These are phyloP conservation scores for Morinoia aosen DNA, from an alignment of 2,888 invertebrate genomes.

Conservation along the genomic window DNA sequence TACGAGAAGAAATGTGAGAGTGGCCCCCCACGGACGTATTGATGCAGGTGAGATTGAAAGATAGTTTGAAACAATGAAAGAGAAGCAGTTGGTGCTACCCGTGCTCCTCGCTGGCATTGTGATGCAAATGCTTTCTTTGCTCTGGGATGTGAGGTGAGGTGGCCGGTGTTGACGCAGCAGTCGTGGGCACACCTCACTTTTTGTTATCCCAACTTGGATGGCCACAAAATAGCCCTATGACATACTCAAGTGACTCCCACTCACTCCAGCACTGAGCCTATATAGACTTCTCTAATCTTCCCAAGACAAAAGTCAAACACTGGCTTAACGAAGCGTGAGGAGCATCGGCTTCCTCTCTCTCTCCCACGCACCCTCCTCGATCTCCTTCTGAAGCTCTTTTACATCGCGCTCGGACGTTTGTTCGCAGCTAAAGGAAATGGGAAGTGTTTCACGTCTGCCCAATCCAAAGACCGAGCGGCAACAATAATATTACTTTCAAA, in stretches of 20 bases:
- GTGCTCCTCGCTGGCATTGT: conserved; percentile 20
- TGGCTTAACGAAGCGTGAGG: conserved; percentile 51
- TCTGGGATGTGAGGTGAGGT: neutral
- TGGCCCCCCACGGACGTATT: neutral
- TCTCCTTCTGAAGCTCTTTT: neutral
- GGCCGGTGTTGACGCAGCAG: conserved; percentile 19
- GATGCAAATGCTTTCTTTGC: conserved; percentile 50
- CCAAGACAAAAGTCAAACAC: conserved; percentile 51
- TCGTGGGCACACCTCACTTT: conserved; percentile 43
- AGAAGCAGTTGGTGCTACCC: neutral
- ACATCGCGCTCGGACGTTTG: conserved; percentile 10
- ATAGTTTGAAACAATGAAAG: neutral
- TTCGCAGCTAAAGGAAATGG: neutral
- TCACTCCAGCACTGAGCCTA: conserved; percentile 38
- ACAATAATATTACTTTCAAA: neutral
- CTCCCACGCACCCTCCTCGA: conserved; percentile 21
- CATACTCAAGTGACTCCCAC: conserved; percentile 50
- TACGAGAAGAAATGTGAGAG: neutral
- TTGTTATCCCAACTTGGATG: conserved; percentile 22
- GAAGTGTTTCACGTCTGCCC: neutral
- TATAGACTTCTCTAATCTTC: conserved; percentile 47
- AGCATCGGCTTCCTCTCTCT: neutral
- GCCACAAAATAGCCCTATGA: conserved; percentile 51
- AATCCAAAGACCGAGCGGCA: neutral
- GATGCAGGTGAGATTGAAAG: neutral